These are phyloP conservation scores for Myotis yumanensis DNA, from an alignment of 2,113 vertebrate genomes.

Conservation along the genomic window DNA sequence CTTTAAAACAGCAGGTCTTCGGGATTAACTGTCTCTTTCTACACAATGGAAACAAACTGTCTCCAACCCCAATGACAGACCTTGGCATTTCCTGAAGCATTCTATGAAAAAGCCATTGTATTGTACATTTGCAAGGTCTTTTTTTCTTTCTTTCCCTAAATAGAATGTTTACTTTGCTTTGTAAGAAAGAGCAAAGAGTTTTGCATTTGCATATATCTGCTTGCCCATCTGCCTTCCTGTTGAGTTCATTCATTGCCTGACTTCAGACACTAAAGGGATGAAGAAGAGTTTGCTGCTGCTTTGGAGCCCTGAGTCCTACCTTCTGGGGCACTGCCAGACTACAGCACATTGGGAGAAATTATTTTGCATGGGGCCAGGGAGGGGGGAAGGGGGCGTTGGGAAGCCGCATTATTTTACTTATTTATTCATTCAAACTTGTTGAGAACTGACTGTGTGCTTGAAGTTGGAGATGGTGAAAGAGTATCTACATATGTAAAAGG, in stretches of 20 bases:
- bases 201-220: constrained; percentile 13
- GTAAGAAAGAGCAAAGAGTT: constrained; percentile 39
- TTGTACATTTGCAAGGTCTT: constrained; percentile 48
- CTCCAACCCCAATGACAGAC: constrained; percentile 11
- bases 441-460: not conserved
- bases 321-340: not conserved
- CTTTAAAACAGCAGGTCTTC: constrained; percentile 23
- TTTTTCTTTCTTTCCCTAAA: constrained; percentile 29
- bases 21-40: not conserved
- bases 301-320: not conserved
- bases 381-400: not conserved
- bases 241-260: not conserved
- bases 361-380: not conserved
- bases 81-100: constrained; percentile 65
- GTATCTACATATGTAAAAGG: not conserved
- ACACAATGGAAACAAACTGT: constrained; percentile 60
- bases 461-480: not conserved
- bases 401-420: constrained; percentile 2
- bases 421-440: constrained; percentile 7
- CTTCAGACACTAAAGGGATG: not conserved
- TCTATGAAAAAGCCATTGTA: constrained; percentile 60
- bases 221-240: not conserved
- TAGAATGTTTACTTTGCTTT: constrained; percentile 64
- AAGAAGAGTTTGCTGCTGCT: not conserved
- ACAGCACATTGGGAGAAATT: not conserved